A percentile compares a stretch with the other conserved stretches of the same genome.
Conservation (phyloP, 2,888 invertebrate genomes). For the Harpagoxenus sublaevis region DNA sequence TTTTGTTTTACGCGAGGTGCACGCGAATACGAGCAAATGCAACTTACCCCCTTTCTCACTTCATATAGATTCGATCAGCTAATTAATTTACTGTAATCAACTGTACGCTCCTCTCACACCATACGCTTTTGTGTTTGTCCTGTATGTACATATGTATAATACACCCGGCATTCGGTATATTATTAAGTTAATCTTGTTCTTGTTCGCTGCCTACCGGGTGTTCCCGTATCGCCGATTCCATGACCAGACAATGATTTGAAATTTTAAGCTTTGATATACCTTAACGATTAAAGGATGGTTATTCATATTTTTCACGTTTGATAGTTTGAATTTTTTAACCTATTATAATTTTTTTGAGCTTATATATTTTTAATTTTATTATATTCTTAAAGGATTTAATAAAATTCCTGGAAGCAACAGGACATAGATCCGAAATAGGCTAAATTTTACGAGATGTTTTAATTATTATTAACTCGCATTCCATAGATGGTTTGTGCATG, state of each 20-base stretch:
- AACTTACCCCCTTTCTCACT: slow-evolving; percentile 35
- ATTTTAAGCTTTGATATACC: not conserved
- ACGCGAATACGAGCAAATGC: slow-evolving; percentile 19
- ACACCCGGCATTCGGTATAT: slow-evolving; percentile 75
- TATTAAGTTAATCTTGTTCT: slow-evolving; percentile 76
- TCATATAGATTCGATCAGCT: slow-evolving; percentile 64
- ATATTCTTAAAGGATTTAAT: not conserved
- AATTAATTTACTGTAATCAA: slow-evolving; percentile 74
- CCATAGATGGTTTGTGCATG: slow-evolving; percentile 8
- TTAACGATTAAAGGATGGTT: not conserved
- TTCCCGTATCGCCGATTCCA: slow-evolving; percentile 33
- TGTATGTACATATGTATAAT: slow-evolving; percentile 84
- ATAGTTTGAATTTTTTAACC: not conserved
- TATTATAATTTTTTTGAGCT: not conserved
- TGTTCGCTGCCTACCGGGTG: slow-evolving; percentile 68
- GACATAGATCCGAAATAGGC: not conserved
- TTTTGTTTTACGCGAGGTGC: not conserved
- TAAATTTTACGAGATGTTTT: not conserved
- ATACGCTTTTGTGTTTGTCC: slow-evolving; percentile 80
- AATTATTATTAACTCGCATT: slow-evolving; percentile 7
- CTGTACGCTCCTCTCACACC: slow-evolving; percentile 73
- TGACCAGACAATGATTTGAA: not conserved
- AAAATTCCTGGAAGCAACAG: not conserved
- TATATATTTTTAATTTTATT: not conserved
- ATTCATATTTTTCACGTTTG: not conserved